phyloP scores from a whole-genome alignment of 92 coral and sea anemone species.

The Hydrozoanthus gracilis region DNA sequence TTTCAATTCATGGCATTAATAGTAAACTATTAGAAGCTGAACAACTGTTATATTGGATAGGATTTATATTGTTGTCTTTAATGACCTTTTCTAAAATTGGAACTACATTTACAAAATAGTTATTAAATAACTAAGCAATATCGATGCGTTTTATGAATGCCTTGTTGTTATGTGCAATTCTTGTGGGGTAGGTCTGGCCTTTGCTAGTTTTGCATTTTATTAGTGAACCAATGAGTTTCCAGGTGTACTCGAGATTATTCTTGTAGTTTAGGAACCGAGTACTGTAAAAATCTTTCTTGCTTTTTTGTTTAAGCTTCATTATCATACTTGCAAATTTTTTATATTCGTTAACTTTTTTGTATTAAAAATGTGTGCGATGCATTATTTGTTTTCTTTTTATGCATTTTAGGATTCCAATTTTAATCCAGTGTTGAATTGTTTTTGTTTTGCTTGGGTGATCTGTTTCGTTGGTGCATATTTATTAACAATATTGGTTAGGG shows the following conservation, averaged over 20 bases:
- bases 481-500: conserved; percentile 49
- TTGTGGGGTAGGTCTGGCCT: conserved; percentile 42
- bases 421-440: conserved; percentile 29
- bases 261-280: conserved; percentile 31
- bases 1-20: conserved; percentile 46
- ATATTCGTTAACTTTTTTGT: conserved; percentile 34
- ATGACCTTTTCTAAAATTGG: conserved; percentile 48
- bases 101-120: conserved; percentile 49
- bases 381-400: conserved; percentile 51
- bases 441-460: conserved; percentile 30
- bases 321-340: conserved; percentile 53
- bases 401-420: conserved; percentile 57
- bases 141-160: conserved; percentile 42
- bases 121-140: conserved; percentile 61
- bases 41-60: conserved; percentile 26
- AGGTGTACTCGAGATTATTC: conserved; percentile 46
- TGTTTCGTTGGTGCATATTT: conserved; percentile 62
- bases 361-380: conserved; percentile 32
- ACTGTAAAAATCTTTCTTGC: conserved; percentile 51
- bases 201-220: conserved; percentile 62
- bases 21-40: conserved; percentile 50
- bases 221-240: conserved; percentile 59
- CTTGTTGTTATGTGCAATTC: conserved; percentile 44
- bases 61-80: conserved; percentile 17
- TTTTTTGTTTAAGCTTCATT: conserved; percentile 35